Percentiles rank a stretch among this genome's conserved stretches.
These are phyloP conservation scores for Struthidea cinerea DNA, from an alignment of 2,113 vertebrate species.

Conservation along the genomic window DNA sequence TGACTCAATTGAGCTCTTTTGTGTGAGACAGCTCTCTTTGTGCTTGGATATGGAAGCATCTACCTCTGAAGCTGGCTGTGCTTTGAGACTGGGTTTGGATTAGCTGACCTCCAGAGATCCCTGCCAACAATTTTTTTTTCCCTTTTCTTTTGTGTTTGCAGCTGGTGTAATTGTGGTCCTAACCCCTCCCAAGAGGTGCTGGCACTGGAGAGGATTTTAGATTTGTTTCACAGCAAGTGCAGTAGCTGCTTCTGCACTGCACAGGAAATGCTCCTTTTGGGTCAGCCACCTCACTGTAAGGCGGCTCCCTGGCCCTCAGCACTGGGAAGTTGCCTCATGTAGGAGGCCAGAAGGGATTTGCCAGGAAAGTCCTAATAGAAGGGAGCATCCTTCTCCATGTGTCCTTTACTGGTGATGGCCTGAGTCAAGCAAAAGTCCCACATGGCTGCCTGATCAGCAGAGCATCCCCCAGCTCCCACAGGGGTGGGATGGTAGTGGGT, in stretches of 20 bases:
- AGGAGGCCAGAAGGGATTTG: neutral
- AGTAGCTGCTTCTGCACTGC: neutral
- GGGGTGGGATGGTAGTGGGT: neutral
- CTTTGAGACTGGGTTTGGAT: conserved; percentile 43
- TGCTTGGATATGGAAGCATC: conserved; percentile 24
- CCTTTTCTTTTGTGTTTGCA: conserved; percentile 22
- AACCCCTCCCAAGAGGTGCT: conserved; percentile 22
- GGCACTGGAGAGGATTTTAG: conserved; percentile 7
- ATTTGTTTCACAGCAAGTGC: neutral
- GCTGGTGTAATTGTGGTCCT: conserved; percentile 48
- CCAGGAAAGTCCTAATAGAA: neutral
- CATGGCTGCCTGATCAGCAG: neutral
- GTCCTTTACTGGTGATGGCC: fast-evolving
- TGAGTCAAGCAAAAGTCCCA: neutral
- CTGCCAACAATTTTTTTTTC: neutral
- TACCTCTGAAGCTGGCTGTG: conserved; percentile 49
- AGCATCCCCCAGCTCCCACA: neutral
- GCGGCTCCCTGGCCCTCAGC: fast-evolving
- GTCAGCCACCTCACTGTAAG: neutral
- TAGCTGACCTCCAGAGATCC: conserved; percentile 50
- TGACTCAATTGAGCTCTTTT: conserved; percentile 37
- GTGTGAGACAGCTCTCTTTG: neutral
- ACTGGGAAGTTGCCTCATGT: neutral
- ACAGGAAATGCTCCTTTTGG: neutral
- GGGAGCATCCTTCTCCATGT: neutral